Percentiles rank a stretch among this genome's conserved stretches.
phyloP scores from a whole-genome alignment of 92 coral and sea anemone species.

The Pocillopora meandrina region DNA sequence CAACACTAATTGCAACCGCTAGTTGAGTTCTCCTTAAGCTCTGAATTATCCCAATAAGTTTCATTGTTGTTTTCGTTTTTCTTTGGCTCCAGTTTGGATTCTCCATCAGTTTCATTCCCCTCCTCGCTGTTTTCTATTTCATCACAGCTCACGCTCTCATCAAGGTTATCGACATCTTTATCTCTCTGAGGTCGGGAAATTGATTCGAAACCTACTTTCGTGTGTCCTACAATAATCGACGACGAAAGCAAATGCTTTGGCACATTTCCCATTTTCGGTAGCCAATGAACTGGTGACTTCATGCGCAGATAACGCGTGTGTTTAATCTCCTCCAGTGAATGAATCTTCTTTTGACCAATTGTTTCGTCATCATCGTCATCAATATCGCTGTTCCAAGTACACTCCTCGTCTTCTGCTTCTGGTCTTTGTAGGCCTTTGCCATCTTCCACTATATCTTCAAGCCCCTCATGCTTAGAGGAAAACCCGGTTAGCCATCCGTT shows the following conservation, averaged over 20 bases:
- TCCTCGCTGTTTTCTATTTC: neutral
- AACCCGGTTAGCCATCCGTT: neutral
- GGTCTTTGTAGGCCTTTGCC: neutral
- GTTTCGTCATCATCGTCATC: neutral
- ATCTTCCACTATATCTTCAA: neutral
- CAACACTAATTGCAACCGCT: neutral
- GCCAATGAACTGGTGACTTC: slow-evolving; percentile 17
- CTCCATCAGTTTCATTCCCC: neutral
- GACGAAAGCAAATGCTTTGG: slow-evolving; percentile 11
- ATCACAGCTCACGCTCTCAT: neutral
- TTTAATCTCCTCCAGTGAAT: slow-evolving; percentile 17
- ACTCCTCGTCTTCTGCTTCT: neutral
- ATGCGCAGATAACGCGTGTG: slow-evolving; percentile 21
- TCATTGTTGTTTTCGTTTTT: neutral
- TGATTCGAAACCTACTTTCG: neutral
- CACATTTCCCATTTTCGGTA: slow-evolving; percentile 16
- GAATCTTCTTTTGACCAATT: neutral
- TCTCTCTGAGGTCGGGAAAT: neutral
- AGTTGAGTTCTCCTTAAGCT: neutral
- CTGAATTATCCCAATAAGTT: neutral
- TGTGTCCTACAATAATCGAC: slow-evolving; percentile 22
- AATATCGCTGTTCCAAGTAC: neutral
- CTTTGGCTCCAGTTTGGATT: too few species aligned
- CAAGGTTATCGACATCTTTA: neutral
- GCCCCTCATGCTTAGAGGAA: neutral